phyloP scores from a whole-genome alignment of 2,888 invertebrate genomes.

The Dioctria linearis region DNA sequence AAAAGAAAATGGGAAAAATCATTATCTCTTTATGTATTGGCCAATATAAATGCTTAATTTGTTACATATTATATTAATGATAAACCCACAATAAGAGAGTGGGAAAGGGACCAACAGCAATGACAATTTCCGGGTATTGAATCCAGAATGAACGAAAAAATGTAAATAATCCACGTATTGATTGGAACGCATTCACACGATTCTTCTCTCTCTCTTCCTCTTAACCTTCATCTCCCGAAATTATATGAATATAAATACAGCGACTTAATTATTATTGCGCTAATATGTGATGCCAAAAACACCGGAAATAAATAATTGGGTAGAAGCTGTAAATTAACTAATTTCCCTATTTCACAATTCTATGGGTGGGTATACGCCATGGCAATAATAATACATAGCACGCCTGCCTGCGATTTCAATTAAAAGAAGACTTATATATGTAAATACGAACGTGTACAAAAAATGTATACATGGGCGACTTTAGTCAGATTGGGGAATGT shows the following conservation, averaged over 20 bases:
- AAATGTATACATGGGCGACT: not conserved
- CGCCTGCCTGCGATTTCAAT: not conserved
- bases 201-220: not conserved
- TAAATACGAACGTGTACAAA: not conserved
- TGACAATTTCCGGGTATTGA: conserved; percentile 20
- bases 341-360: conserved; percentile 6
- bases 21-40: not conserved
- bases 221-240: not conserved
- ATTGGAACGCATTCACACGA: conserved; percentile 23
- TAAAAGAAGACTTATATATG: not conserved
- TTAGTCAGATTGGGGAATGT: not conserved
- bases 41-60: not conserved
- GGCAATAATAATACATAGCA: not conserved
- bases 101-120: not conserved
- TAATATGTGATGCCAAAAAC: conserved; percentile 5
- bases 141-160: conserved; percentile 3
- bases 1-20: conserved; percentile 11
- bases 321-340: conserved; percentile 32
- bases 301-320: conserved; percentile 25
- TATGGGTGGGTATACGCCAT: not conserved
- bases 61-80: conserved; percentile 37
- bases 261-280: conserved; percentile 34
- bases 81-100: not conserved
- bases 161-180: conserved; percentile 42
- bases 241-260: conserved; percentile 32